phyloP scores from a whole-genome alignment of 2,797 vertebrate species.

The Staurois parvus region DNA sequence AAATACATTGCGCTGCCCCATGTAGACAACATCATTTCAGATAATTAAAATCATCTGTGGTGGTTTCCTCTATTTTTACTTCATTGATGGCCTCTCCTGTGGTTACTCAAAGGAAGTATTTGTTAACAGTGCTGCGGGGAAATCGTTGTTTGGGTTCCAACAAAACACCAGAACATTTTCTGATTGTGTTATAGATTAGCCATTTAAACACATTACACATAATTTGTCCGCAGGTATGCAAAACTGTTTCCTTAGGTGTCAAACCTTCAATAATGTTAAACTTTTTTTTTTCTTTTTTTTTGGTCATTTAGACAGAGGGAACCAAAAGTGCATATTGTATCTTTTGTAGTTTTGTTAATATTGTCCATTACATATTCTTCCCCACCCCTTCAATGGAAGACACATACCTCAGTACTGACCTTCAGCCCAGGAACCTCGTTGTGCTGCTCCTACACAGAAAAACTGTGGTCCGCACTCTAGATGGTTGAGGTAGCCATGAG shows the following conservation, averaged over 20 bases:
- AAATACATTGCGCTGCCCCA: conserved; percentile 23
- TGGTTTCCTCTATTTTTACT: conserved; percentile 37
- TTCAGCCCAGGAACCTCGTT: too few species aligned
- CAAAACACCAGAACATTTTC: not conserved
- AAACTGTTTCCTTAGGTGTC: conserved; percentile 49
- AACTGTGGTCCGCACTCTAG: too few species aligned
- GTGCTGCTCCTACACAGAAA: too few species aligned
- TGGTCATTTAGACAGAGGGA: too few species aligned
- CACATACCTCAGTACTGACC: too few species aligned
- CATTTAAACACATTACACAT: conserved; percentile 24
- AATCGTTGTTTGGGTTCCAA: not conserved
- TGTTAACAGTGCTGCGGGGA: not conserved
- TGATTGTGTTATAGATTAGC: conserved; percentile 24
- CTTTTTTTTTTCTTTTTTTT: not conserved
- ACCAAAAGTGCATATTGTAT: too few species aligned
- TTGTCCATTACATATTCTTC: too few species aligned
- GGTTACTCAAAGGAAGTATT: conserved; percentile 4
- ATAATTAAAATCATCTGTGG: conserved; percentile 51
- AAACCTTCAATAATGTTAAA: not conserved
- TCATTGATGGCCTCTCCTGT: not conserved
- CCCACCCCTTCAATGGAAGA: too few species aligned
- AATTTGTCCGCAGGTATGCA: conserved; percentile 10
- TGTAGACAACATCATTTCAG: conserved; percentile 36
- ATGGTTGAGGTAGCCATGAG: too few species aligned
- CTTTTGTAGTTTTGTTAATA: too few species aligned